phyloP scores from a whole-genome alignment of 2,888 invertebrate species.

The Ochropacha duplaris region DNA sequence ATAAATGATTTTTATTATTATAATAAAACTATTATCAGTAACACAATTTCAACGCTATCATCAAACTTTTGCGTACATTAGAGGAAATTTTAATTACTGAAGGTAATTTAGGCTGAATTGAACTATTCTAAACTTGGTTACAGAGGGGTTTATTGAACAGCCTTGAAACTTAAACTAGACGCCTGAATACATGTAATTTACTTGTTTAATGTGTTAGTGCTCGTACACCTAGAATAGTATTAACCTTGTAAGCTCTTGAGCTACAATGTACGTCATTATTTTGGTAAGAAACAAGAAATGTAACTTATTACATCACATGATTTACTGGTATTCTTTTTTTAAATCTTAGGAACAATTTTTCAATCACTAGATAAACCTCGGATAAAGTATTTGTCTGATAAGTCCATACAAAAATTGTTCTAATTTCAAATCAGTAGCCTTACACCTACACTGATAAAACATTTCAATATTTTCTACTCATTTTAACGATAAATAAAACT shows the following conservation, averaged over 20 bases:
- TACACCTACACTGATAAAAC: too few relatives aligned
- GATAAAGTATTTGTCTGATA: too few relatives aligned
- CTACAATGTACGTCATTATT: too few relatives aligned
- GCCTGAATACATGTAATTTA: conserved; percentile 4
- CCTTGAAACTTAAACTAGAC: conserved; percentile 24
- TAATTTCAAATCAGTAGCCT: too few relatives aligned
- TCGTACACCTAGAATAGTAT: not conserved
- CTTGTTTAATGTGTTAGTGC: not conserved
- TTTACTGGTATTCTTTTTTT: too few relatives aligned
- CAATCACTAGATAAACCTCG: too few relatives aligned
- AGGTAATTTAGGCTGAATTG: conserved; percentile 11
- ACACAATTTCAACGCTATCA: not conserved
- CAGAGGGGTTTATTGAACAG: conserved; percentile 23
- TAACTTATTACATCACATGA: not conserved
- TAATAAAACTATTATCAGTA: not conserved
- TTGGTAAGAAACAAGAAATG: not conserved
- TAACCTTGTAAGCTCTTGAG: not conserved
- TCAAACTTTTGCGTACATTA: not conserved
- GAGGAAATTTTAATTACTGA: not conserved
- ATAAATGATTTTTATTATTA: too few relatives aligned
- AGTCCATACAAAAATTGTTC: too few relatives aligned
- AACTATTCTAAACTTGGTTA: conserved; percentile 29
- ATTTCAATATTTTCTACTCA: not conserved
- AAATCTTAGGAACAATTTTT: too few relatives aligned
- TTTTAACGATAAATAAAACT: not conserved